A percentile compares a stretch with the other conserved stretches of the same genome.
Evolutionary conservation across 2,888 invertebrate species (phyloP).

Genomic region (Noctua pronuba): DNA sequence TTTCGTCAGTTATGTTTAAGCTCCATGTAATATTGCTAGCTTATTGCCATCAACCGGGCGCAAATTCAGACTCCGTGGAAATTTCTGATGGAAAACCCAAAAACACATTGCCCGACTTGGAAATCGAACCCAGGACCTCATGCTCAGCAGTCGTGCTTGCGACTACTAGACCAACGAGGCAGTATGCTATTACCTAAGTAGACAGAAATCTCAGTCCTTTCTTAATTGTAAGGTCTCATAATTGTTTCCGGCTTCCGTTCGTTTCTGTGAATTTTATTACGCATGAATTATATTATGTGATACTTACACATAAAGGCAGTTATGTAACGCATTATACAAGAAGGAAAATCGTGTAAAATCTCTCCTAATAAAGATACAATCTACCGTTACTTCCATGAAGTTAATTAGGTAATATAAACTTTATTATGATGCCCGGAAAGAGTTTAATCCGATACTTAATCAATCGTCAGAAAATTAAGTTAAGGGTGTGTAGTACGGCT

Average conservation of each 20-base stretch:
- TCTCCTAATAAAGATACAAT: constrained; percentile 5
- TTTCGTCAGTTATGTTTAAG: too few relatives aligned
- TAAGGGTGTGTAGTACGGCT: too few relatives aligned
- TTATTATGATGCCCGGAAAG: background rate
- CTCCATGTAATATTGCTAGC: too few relatives aligned
- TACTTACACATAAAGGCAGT: background rate
- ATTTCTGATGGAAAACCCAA: too few relatives aligned
- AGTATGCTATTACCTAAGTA: too few relatives aligned
- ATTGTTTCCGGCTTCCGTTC: background rate
- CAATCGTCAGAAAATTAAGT: background rate
- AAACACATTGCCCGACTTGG: too few relatives aligned
- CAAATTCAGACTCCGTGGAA: background rate
- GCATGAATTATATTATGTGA: background rate
- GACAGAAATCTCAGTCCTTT: background rate
- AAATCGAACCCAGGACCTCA: too few relatives aligned
- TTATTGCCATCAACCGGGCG: background rate
- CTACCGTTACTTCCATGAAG: background rate
- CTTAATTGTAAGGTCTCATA: background rate
- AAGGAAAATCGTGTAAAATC: constrained; percentile 7
- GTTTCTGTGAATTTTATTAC: background rate
- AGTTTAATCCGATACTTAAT: background rate
- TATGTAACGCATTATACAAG: constrained; percentile 9
- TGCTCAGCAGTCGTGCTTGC: too few relatives aligned
- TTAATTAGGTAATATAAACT: background rate
- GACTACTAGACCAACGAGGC: too few relatives aligned